These are phyloP conservation scores for Podotricha telesiphe DNA, from an alignment of 2,888 invertebrate genomes.

Conservation along the genomic window DNA sequence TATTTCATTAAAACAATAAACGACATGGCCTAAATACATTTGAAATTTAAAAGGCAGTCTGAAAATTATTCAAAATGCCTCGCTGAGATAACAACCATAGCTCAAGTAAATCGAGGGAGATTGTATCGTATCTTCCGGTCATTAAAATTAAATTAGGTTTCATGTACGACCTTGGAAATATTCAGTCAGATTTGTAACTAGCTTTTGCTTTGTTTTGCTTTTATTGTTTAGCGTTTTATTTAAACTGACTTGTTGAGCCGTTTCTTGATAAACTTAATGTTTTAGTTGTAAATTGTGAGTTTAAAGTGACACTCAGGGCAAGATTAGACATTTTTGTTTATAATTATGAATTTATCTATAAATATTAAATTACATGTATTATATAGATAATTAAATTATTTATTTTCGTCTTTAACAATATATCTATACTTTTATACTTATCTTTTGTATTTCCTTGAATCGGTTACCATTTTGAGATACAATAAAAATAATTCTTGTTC, in stretches of 20 bases:
- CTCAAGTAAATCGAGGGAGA: constrained; percentile 21
- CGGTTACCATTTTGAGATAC: too few species aligned
- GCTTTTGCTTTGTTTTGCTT: neutral
- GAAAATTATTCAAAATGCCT: constrained; percentile 28
- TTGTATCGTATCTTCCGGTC: constrained; percentile 28
- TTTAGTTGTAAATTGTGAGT: neutral
- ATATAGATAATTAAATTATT: too few species aligned
- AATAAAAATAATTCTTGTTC: too few species aligned
- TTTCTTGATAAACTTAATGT: neutral
- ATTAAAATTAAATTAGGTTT: constrained; percentile 30
- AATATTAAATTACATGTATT: too few species aligned
- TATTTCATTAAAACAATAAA: constrained; percentile 2
- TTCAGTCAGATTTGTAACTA: neutral
- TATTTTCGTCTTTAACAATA: too few species aligned
- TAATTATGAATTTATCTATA: too few species aligned
- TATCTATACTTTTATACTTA: too few species aligned
- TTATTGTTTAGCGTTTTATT: neutral
- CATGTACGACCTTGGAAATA: constrained; percentile 9
- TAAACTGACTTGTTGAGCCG: neutral
- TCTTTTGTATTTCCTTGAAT: too few species aligned
- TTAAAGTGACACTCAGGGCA: neutral
- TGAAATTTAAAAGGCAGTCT: constrained; percentile 25
- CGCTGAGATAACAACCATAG: constrained; percentile 21
- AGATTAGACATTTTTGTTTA: too few species aligned
- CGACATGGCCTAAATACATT: constrained; percentile 4